Evolutionary conservation across 2,888 invertebrate species (phyloP).

Genomic region (Petrophora chlorosata): DNA sequence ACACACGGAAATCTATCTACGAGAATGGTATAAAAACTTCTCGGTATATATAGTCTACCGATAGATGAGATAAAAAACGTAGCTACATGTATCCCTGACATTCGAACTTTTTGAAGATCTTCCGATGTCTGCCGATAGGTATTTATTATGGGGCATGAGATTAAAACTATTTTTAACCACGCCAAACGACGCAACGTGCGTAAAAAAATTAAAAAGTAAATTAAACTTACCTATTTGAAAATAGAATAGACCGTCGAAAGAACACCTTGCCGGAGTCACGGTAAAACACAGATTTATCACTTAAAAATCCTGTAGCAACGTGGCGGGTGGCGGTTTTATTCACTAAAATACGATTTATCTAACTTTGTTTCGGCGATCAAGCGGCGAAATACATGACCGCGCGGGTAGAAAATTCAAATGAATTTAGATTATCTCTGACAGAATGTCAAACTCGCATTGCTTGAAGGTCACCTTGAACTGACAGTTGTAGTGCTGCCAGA

Average conservation of each 20-base stretch:
- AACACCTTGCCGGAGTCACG: slow-evolving; percentile 24
- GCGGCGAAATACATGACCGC: slow-evolving; percentile 61
- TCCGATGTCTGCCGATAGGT: no score
- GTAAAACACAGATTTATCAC: slow-evolving; percentile 58
- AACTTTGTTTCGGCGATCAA: slow-evolving; percentile 55
- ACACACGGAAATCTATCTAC: no score
- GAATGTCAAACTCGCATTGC: slow-evolving; percentile 67
- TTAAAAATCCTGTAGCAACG: slow-evolving; percentile 60
- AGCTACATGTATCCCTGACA: no score
- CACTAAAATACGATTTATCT: slow-evolving; percentile 45
- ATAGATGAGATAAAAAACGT: not conserved
- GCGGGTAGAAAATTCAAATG: slow-evolving; percentile 76
- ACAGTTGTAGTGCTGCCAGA: slow-evolving; percentile 47
- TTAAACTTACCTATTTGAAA: slow-evolving; percentile 52
- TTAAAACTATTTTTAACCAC: slow-evolving; percentile 38
- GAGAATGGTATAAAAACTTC: no score
- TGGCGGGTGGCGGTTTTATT: slow-evolving; percentile 45
- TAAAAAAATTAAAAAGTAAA: slow-evolving; percentile 44
- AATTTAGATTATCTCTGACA: slow-evolving; percentile 65
- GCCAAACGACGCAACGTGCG: slow-evolving; percentile 38
- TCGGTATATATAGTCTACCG: no score
- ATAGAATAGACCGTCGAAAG: slow-evolving; percentile 36
- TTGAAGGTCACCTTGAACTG: slow-evolving; percentile 80
- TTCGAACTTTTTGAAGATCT: not conserved
- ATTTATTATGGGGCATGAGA: slow-evolving; percentile 28